phyloP scores from a whole-genome alignment of 1,140 invertebrate genomes.

The Melitaea cinxia region DNA sequence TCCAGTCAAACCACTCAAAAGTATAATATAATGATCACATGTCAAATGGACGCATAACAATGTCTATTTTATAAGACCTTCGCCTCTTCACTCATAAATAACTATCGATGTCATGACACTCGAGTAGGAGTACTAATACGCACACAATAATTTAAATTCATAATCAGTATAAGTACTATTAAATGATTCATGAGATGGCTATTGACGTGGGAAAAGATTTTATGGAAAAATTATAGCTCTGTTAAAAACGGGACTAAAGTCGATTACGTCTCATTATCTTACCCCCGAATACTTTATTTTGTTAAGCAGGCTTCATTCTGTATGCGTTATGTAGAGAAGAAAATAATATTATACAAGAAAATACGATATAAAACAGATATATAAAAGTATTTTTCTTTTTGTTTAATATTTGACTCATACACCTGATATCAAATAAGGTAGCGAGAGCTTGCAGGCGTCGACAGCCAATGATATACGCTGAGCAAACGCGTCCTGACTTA shows the following conservation, averaged over 20 bases:
- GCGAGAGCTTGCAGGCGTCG: conserved; percentile 61
- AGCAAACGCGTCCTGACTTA: conserved; percentile 73
- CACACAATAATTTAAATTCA: conserved; percentile 41
- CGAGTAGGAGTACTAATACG: conserved; percentile 38
- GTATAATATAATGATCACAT: conserved; percentile 39
- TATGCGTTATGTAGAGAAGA: not conserved
- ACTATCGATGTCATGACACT: conserved; percentile 40
- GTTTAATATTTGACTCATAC: conserved; percentile 44
- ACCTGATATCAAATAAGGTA: conserved; percentile 54
- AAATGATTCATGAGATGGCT: conserved; percentile 40
- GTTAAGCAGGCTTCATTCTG: not conserved
- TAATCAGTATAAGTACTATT: conserved; percentile 35
- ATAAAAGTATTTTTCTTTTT: conserved; percentile 37
- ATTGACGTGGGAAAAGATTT: conserved; percentile 43
- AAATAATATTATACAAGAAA: conserved; percentile 13
- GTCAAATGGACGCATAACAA: conserved; percentile 46
- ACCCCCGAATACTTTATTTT: not conserved
- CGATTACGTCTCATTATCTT: not conserved
- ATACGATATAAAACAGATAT: conserved; percentile 24
- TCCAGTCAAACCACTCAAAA: conserved; percentile 19
- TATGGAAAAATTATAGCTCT: conserved; percentile 36
- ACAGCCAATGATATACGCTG: conserved; percentile 75
- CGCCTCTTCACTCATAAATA: conserved; percentile 42
- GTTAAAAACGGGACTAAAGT: conserved; percentile 25
- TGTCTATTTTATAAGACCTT: conserved; percentile 47